phyloP scores from a whole-genome alignment of 2,888 invertebrate genomes.

The Augochlorella aurata region DNA sequence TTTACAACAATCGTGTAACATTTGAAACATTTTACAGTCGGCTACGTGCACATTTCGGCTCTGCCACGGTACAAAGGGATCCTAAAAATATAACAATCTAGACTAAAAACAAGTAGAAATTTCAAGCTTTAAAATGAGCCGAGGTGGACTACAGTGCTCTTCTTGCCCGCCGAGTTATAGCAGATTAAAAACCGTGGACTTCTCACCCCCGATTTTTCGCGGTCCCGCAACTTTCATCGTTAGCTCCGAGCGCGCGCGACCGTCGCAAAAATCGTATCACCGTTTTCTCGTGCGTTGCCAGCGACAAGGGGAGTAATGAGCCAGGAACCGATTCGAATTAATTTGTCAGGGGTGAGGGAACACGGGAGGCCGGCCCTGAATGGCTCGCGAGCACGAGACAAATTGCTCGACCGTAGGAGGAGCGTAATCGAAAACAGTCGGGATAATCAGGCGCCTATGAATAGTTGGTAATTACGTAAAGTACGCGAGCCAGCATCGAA shows the following conservation, averaged over 20 bases:
- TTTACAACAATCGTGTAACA: not conserved
- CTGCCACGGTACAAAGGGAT: not conserved
- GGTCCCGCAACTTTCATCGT: not conserved
- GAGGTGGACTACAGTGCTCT: not conserved
- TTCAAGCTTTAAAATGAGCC: not conserved
- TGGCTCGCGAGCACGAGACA: conserved; percentile 9
- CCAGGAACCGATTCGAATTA: conserved; percentile 19
- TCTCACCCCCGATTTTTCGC: not conserved
- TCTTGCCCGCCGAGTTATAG: not conserved
- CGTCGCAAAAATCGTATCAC: too few species aligned
- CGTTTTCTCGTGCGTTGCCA: not conserved
- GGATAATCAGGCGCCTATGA: conserved; percentile 48
- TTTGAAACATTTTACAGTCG: not conserved
- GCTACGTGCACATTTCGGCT: not conserved
- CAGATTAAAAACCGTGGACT: not conserved
- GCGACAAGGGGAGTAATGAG: not conserved
- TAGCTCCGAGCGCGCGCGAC: not conserved
- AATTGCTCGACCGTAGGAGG: conserved; percentile 16
- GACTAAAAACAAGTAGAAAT: not conserved
- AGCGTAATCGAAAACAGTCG: conserved; percentile 42
- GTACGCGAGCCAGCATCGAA: conserved; percentile 53
- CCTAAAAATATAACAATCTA: not conserved
- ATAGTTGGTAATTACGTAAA: conserved; percentile 55
- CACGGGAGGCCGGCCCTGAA: not conserved
- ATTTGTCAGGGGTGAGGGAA: not conserved